These are phyloP conservation scores for Harpagus bidentatus DNA, from an alignment of 2,113 vertebrate species.

Conservation along the genomic window DNA sequence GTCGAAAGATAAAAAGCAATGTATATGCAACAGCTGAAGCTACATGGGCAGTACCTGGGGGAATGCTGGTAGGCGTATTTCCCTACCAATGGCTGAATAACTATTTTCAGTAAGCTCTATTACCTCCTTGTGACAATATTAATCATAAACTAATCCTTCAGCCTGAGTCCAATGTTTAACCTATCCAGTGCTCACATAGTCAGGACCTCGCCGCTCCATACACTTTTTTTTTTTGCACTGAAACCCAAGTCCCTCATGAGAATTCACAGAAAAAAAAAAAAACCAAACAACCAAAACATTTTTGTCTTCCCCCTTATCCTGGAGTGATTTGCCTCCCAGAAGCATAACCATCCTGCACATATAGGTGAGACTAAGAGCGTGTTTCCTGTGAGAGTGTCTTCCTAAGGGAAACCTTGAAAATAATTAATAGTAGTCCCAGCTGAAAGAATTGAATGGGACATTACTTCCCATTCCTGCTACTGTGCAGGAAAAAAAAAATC, in stretches of 20 bases:
- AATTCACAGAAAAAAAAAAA: background rate
- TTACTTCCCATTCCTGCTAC: constrained; percentile 55
- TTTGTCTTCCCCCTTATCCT: background rate
- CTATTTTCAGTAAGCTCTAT: background rate
- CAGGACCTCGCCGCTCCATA: background rate
- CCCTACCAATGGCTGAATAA: background rate
- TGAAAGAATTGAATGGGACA: constrained; percentile 46
- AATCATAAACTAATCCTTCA: background rate
- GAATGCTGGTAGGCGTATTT: background rate
- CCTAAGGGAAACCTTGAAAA: constrained; percentile 49
- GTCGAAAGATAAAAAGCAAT: background rate
- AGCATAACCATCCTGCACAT: background rate
- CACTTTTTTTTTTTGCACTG: background rate
- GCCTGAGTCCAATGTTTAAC: background rate
- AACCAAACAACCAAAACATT: background rate
- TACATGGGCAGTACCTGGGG: background rate
- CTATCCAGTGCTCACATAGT: background rate
- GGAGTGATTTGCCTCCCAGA: background rate
- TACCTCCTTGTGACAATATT: background rate
- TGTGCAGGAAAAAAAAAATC: constrained; percentile 11
- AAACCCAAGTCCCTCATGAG: background rate
- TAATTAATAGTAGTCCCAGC: constrained; percentile 42
- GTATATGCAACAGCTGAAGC: background rate
- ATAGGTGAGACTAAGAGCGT: constrained; percentile 39
- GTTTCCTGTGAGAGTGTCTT: constrained; percentile 44